These are phyloP conservation scores for Oryzias celebensis DNA, from an alignment of 2,113 vertebrate species.

Conservation along the genomic window DNA sequence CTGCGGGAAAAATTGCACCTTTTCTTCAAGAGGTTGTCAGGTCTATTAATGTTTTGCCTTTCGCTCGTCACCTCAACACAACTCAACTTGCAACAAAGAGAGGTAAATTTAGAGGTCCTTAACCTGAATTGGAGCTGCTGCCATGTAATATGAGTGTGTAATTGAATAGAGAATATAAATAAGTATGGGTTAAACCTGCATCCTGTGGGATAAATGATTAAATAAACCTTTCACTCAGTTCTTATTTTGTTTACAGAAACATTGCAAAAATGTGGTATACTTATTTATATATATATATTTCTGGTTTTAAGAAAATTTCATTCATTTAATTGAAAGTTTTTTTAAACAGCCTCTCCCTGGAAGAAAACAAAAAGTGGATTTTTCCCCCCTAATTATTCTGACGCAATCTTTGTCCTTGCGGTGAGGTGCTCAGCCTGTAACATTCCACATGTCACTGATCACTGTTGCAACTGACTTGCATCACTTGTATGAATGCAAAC, in stretches of 20 bases:
- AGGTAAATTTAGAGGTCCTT: not conserved
- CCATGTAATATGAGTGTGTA: not conserved
- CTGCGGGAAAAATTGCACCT: conserved; percentile 3
- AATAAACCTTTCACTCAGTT: too few species aligned
- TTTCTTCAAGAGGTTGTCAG: not conserved
- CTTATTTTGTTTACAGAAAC: too few species aligned
- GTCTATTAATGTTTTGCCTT: not conserved
- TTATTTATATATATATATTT: too few species aligned
- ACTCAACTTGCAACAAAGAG: not conserved
- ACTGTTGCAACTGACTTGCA: not conserved
- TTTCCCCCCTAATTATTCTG: not conserved
- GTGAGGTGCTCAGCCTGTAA: not conserved
- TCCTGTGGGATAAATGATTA: too few species aligned
- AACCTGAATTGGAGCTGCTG: not conserved
- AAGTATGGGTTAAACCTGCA: too few species aligned
- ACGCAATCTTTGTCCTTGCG: not conserved
- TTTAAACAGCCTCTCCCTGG: not conserved
- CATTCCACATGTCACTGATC: not conserved
- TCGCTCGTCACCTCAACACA: not conserved
- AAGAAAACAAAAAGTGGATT: not conserved
- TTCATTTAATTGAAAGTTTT: not conserved
- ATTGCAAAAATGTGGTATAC: too few species aligned
- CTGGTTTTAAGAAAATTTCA: too few species aligned
- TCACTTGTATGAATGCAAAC: not conserved
- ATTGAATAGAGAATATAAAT: too few species aligned